Conservation (phyloP, 2,113 vertebrate genomes). For the Genyomyrus donnyi region DNA sequence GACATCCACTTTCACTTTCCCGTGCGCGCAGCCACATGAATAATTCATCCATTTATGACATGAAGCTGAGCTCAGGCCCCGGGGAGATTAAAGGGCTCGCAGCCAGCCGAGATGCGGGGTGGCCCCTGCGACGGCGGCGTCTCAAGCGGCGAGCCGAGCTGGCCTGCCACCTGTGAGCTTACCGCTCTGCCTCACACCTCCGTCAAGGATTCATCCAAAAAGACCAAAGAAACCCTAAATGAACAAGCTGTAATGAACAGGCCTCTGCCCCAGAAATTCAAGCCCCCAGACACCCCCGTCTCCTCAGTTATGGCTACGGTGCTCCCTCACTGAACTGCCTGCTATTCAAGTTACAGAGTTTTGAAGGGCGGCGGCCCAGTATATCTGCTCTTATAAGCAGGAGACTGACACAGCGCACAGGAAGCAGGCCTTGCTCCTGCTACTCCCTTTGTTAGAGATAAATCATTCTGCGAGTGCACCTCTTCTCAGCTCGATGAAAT, state of each 20-base stretch:
- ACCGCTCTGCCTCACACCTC: background rate
- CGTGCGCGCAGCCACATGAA: background rate
- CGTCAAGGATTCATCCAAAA: background rate
- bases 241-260: background rate
- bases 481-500: conserved; percentile 24
- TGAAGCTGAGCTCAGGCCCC: conserved; percentile 9
- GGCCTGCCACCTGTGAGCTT: background rate
- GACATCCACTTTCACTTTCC: background rate
- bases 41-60: conserved; percentile 16
- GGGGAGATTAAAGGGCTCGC: background rate
- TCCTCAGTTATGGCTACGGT: background rate
- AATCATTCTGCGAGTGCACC: background rate
- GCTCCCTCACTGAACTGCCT: background rate
- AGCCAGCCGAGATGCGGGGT: background rate
- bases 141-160: background rate
- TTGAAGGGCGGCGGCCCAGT: background rate
- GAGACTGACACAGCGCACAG: background rate
- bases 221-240: background rate
- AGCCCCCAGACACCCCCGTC: background rate
- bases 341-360: background rate
- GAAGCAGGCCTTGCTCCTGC: background rate
- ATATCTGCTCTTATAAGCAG: background rate
- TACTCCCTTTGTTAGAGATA: background rate
- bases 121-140: too few relatives aligned
- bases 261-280: background rate